Base-by-base conservation (phyloP, 2,797 vertebrate species). In the Gouania willdenowi region DNA sequence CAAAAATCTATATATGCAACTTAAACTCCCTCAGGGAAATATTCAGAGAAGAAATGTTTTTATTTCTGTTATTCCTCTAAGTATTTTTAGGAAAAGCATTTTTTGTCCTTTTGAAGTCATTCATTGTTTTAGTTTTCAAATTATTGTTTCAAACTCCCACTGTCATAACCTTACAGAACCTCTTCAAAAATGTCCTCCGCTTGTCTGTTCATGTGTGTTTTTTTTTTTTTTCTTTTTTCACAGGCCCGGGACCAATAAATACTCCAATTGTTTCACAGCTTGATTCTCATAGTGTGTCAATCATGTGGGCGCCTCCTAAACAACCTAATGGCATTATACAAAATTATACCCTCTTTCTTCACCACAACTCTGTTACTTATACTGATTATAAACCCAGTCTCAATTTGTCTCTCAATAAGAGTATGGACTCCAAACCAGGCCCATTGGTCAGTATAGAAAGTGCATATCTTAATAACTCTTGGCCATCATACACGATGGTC, bases 41-140 rank as follows among this genome's bases (percentile, higher is more conserved):
- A 41, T 59, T 56, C 23, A 59, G 53, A 66, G 50, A 60, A 26
- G 58, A 35, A 39, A 38, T 42, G 12, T 51, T 41, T 47, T 49
- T 52, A 65, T 73, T 39, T 50, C 48, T 76, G 70, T 74, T 83
- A 84, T 86, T 85, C 77, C 67, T 61, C 45, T 49, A 49, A 57
- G 80, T 69, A 71, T 60, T 52, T 53, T 47, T 58, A 56, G 46
- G 30, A 68, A 65, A 81, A 78, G 82, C 58, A 60, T 32, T 67
- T 41, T 56, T 59, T 84, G 78, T 81, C 79, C 79, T 86, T 84
- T 72, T 82, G 59, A 70, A 79, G 77, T 78, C 71, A 83, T 79
- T 70, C 67, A 61, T 69, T 48, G 64, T 43, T 55, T 71, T 61
- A 62, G 54, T 67, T 46, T 58, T 67, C 56, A 57, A 66, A 72